These are phyloP conservation scores for Chironomus striatipennis DNA, from an alignment of 1,140 invertebrate genomes.

Conservation along the genomic window DNA sequence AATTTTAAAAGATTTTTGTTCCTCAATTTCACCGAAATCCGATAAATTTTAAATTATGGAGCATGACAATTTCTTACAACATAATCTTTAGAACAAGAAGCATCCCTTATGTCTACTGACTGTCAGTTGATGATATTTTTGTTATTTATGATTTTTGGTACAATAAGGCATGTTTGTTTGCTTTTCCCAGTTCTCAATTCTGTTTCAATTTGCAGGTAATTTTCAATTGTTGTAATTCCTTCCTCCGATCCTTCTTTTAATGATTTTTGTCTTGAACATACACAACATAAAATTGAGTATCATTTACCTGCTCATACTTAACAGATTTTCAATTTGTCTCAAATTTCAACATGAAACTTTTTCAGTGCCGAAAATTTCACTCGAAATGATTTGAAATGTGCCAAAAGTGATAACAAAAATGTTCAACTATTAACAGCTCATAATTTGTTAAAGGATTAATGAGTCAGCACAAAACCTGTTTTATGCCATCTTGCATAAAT, in stretches of 20 bases:
- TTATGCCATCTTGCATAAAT: neutral
- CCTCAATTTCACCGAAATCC: no score
- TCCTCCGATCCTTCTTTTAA: neutral
- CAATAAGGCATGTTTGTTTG: no score
- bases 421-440: neutral
- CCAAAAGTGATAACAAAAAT: neutral
- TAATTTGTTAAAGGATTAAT: neutral
- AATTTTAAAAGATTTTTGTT: no score
- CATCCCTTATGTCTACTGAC: no score
- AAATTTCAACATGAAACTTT: neutral
- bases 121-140: no score
- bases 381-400: neutral
- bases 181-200: no score
- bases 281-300: no score
- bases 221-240: neutral
- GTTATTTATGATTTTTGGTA: no score
- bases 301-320: neutral
- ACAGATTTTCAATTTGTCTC: neutral
- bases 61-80: no score
- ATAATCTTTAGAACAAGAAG: no score
- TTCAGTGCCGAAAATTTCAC: neutral
- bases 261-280: no score
- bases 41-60: no score
- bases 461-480: neutral
- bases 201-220: neutral